Conservation (phyloP, 2,797 vertebrate genomes). For the Peromyscus eremicus region DNA sequence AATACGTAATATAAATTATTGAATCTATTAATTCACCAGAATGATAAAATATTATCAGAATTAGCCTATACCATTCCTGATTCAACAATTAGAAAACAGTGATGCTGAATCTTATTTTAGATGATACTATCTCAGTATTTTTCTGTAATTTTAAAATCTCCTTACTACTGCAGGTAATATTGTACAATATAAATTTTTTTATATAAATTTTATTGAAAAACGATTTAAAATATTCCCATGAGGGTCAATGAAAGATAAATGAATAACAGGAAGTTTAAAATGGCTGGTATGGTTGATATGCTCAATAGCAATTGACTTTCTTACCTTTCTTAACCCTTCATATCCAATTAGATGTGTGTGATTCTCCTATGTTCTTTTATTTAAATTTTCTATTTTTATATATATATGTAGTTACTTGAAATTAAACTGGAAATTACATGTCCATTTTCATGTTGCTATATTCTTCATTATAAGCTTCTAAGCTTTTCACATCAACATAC, state of each 20-base stretch:
- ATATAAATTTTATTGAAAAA: conserved; percentile 52
- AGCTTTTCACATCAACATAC: conserved; percentile 78
- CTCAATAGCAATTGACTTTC: not conserved
- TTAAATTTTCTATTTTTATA: not conserved
- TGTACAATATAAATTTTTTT: conserved; percentile 65
- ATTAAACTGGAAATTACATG: conserved; percentile 70
- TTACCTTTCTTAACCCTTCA: not conserved
- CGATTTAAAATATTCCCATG: conserved; percentile 56
- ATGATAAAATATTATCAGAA: conserved; percentile 46
- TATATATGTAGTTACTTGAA: conserved; percentile 47
- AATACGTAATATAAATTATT: conserved; percentile 20
- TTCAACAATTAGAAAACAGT: conserved; percentile 47
- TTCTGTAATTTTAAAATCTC: conserved; percentile 34
- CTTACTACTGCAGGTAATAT: conserved; percentile 50
- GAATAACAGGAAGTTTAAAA: conserved; percentile 60
- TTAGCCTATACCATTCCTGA: conserved; percentile 44
- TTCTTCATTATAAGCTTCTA: conserved; percentile 77
- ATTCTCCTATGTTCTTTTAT: conserved; percentile 65
- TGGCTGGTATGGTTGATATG: conserved; percentile 56
- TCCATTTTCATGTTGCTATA: conserved; percentile 74
- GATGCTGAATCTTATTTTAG: conserved; percentile 57
- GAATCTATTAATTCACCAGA: conserved; percentile 50
- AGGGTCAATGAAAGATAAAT: conserved; percentile 63
- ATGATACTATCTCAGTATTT: conserved; percentile 46
- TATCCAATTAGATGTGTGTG: conserved; percentile 58